Conservation (phyloP, 2,888 invertebrate species). For the Lepidocyrtoides sp. region DNA sequence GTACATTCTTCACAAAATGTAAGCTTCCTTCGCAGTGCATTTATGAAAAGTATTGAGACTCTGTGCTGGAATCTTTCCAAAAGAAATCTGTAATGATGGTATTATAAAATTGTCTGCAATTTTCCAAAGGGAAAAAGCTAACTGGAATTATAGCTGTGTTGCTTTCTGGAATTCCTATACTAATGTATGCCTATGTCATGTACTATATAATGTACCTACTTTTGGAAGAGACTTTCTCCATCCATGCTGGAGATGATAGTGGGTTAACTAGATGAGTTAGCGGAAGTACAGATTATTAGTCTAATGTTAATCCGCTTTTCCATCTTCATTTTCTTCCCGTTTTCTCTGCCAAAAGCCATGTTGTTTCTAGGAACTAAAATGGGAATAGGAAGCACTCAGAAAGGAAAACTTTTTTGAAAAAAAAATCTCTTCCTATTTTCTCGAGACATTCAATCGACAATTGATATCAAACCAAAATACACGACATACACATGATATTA, state of each 20-base stretch:
- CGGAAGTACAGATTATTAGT: slow-evolving; percentile 71
- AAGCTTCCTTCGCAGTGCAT: not conserved
- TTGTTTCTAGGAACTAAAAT: slow-evolving; percentile 1
- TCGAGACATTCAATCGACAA: not conserved
- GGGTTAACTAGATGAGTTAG: slow-evolving; percentile 57
- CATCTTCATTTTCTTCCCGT: slow-evolving; percentile 62
- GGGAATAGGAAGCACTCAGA: slow-evolving; percentile 42
- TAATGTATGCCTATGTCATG: too few species aligned
- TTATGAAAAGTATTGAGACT: slow-evolving; percentile 6
- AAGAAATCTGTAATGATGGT: slow-evolving; percentile 49
- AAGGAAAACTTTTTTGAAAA: not conserved
- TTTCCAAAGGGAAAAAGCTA: not conserved
- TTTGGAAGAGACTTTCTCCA: too few species aligned
- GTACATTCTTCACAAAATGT: not conserved
- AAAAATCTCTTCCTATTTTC: not conserved
- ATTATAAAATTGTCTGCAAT: slow-evolving; percentile 52
- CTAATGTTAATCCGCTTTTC: slow-evolving; percentile 68
- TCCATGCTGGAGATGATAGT: not conserved
- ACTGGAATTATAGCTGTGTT: too few species aligned
- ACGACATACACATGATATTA: not conserved
- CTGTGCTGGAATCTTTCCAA: slow-evolving; percentile 64
- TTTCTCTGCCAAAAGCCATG: slow-evolving; percentile 58
- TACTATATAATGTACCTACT: too few species aligned
- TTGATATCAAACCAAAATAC: not conserved
- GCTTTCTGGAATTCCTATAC: not conserved